These are phyloP conservation scores for Drosophila anomelani DNA, from an alignment of 2,888 invertebrate genomes.

Conservation along the genomic window DNA sequence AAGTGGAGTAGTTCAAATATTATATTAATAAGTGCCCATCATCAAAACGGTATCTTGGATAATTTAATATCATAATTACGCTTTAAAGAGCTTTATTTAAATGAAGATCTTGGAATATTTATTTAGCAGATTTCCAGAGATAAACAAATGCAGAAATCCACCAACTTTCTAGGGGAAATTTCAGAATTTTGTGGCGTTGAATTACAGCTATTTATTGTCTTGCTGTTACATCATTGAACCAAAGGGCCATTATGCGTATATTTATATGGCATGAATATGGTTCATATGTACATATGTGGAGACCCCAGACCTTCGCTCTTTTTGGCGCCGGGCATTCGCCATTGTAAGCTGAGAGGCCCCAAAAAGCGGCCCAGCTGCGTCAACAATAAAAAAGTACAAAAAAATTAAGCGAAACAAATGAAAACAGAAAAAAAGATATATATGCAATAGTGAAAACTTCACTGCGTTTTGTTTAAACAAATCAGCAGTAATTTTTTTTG, in stretches of 20 bases:
- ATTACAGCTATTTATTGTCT: conserved; percentile 52
- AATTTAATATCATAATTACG: not conserved
- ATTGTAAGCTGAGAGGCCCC: conserved; percentile 67
- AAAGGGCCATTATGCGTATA: conserved; percentile 17
- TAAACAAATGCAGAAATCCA: not conserved
- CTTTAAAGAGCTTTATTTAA: not conserved
- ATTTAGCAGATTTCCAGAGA: not conserved
- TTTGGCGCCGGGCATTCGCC: conserved; percentile 63
- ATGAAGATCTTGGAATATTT: not conserved
- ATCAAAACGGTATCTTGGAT: not conserved
- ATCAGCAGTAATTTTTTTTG: conserved; percentile 65
- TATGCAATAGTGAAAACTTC: conserved; percentile 11
- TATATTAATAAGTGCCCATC: not conserved
- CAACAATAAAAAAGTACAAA: conserved; percentile 56
- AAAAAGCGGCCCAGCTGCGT: conserved; percentile 66
- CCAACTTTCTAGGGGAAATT: conserved; percentile 3
- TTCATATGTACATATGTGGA: conserved; percentile 13
- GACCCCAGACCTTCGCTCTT: conserved; percentile 51
- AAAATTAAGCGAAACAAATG: conserved; percentile 20
- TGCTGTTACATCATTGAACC: conserved; percentile 41
- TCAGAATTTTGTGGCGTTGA: conserved; percentile 37
- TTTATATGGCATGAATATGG: conserved; percentile 13
- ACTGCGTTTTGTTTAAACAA: conserved; percentile 61
- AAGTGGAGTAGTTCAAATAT: conserved; percentile 4
- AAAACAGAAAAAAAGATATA: conserved; percentile 7